These are phyloP conservation scores for Sandelia bainsii DNA, from an alignment of 2,797 vertebrate species.

Conservation along the genomic window DNA sequence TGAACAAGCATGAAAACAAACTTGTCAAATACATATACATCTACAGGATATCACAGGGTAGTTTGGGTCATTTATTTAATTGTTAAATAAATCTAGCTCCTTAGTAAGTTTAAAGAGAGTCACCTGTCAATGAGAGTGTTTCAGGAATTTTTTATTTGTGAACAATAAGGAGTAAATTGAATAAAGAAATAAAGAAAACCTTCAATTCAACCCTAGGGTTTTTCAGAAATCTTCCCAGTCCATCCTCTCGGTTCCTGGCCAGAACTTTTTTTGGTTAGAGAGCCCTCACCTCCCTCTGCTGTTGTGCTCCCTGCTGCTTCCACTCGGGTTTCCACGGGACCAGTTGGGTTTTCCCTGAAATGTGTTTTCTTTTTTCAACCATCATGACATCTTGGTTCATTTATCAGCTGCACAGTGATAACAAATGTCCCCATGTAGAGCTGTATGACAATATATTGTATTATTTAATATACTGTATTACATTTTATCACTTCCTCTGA, in stretches of 20 bases:
- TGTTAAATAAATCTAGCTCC: not conserved
- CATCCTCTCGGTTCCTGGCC: constrained; percentile 31
- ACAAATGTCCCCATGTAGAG: constrained; percentile 31
- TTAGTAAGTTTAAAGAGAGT: not conserved
- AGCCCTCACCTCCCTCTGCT: constrained; percentile 36
- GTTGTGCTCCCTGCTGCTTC: constrained; percentile 49
- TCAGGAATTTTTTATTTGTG: not conserved
- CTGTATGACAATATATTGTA: not conserved
- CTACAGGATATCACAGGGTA: too few relatives aligned
- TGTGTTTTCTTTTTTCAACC: constrained; percentile 71
- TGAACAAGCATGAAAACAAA: constrained; percentile 14
- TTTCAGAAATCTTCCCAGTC: constrained; percentile 10
- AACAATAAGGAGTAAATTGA: constrained; percentile 1
- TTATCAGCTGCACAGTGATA: constrained; percentile 47
- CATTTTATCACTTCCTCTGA: constrained; percentile 22
- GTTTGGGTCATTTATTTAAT: not conserved
- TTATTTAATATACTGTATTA: not conserved
- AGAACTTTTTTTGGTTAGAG: constrained; percentile 31
- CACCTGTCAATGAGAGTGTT: not conserved
- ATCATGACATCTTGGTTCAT: constrained; percentile 63
- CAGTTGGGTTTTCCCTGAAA: constrained; percentile 69
- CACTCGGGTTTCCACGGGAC: constrained; percentile 61
- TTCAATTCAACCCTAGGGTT: not conserved
- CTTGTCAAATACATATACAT: too few relatives aligned
- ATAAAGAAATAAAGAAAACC: constrained; percentile 1